phyloP scores from a whole-genome alignment of 1,140 invertebrate species.

The Danaus melanippus region DNA sequence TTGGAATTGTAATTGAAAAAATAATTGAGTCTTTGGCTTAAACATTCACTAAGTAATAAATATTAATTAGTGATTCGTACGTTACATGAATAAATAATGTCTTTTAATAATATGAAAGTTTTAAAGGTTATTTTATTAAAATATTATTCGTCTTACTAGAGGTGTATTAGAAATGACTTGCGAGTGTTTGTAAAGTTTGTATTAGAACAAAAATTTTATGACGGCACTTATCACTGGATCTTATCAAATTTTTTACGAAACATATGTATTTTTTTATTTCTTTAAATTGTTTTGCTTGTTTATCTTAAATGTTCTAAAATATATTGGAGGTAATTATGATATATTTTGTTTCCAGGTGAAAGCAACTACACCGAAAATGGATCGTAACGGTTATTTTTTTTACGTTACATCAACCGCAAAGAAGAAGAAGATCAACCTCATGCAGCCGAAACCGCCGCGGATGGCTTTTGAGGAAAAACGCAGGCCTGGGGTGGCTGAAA shows the following conservation, averaged over 20 bases:
- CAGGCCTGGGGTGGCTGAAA: slow-evolving; percentile 49
- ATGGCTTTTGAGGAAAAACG: slow-evolving; percentile 62
- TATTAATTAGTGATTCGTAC: too few species aligned
- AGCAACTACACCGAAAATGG: slow-evolving; percentile 66
- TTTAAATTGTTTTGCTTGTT: not conserved
- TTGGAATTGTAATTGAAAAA: too few species aligned
- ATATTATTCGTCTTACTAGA: too few species aligned
- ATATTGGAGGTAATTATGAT: not conserved
- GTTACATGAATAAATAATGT: too few species aligned
- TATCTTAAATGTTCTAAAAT: not conserved
- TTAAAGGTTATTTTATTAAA: too few species aligned
- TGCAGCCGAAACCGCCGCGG: slow-evolving; percentile 63
- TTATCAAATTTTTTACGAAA: slow-evolving; percentile 1
- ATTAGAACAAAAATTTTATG: too few species aligned
- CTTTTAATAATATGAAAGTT: too few species aligned
- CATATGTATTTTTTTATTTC: not conserved
- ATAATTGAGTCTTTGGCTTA: too few species aligned
- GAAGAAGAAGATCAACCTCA: slow-evolving; percentile 69
- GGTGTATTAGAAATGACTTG: too few species aligned
- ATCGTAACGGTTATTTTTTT: slow-evolving; percentile 67
- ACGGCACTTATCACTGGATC: too few species aligned
- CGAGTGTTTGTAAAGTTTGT: too few species aligned
- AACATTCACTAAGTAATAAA: too few species aligned
- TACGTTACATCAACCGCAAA: slow-evolving; percentile 66
- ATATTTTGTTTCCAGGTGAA: slow-evolving; percentile 53